These are phyloP conservation scores for Dynastes hyllus DNA, from an alignment of 2,888 invertebrate species.

Conservation along the genomic window DNA sequence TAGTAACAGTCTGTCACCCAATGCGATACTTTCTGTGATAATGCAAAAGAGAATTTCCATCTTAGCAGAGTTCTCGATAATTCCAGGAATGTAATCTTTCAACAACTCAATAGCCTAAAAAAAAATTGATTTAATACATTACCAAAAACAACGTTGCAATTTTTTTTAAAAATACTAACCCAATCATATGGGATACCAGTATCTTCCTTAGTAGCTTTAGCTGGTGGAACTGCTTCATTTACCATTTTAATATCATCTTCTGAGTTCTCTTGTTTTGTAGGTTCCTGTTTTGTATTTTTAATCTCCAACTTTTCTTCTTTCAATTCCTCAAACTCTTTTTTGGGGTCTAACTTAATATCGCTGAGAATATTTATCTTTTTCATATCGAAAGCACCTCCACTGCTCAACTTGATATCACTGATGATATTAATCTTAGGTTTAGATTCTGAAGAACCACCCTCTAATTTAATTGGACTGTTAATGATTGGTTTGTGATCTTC, in stretches of 20 bases:
- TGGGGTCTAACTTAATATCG: slow-evolving; percentile 69
- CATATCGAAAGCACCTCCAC: slow-evolving; percentile 60
- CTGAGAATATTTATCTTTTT: slow-evolving; percentile 69
- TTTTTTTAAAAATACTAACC: slow-evolving; percentile 70
- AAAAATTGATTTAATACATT: neutral
- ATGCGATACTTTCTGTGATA: slow-evolving; percentile 88
- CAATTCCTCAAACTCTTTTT: slow-evolving; percentile 72
- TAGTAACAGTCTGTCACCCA: slow-evolving; percentile 93
- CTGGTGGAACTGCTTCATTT: slow-evolving; percentile 56
- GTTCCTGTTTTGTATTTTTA: slow-evolving; percentile 59
- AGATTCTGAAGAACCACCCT: slow-evolving; percentile 64
- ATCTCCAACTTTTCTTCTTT: slow-evolving; percentile 54
- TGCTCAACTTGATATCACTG: slow-evolving; percentile 69
- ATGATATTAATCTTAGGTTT: slow-evolving; percentile 71
- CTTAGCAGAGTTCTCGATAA: slow-evolving; percentile 94
- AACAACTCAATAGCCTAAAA: slow-evolving; percentile 83
- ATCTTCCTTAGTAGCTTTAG: slow-evolving; percentile 76
- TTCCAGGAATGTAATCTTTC: slow-evolving; percentile 90
- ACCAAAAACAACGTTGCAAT: neutral
- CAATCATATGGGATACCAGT: slow-evolving; percentile 92
- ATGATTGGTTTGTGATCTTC: slow-evolving; percentile 61
- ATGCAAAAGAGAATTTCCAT: slow-evolving; percentile 95
- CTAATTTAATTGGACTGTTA: slow-evolving; percentile 63
- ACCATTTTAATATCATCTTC: slow-evolving; percentile 69
- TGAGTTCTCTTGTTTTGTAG: slow-evolving; percentile 44